phyloP scores from a whole-genome alignment of 2,797 vertebrate species.

The Pipistrellus pipistrellus region DNA sequence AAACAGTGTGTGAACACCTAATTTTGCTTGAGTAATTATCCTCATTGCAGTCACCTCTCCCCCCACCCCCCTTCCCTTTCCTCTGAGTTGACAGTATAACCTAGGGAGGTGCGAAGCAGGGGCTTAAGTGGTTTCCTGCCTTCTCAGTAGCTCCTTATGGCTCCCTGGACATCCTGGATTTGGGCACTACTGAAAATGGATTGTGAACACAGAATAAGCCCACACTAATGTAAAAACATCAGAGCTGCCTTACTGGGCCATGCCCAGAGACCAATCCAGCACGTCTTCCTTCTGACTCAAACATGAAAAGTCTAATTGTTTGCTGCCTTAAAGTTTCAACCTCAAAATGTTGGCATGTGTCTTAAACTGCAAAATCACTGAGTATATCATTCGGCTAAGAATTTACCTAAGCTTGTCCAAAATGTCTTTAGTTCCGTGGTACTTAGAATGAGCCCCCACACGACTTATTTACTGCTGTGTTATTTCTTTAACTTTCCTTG shows the following conservation, averaged over 20 bases:
- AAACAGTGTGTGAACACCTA: not conserved
- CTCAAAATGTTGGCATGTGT: not conserved
- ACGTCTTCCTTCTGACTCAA: not conserved
- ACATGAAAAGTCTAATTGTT: not conserved
- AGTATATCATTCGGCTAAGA: not conserved
- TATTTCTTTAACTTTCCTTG: not conserved
- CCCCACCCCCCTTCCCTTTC: not conserved
- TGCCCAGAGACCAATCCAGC: not conserved
- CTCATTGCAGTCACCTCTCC: not conserved
- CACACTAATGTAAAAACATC: not conserved
- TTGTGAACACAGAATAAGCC: not conserved
- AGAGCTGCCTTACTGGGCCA: not conserved
- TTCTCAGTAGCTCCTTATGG: not conserved
- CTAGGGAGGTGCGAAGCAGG: fast-evolving
- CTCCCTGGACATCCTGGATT: not conserved
- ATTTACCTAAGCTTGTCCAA: not conserved
- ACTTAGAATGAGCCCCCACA: not conserved
- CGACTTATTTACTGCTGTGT: not conserved
- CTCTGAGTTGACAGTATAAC: not conserved
- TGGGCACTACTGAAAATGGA: not conserved
- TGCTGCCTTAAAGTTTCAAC: not conserved
- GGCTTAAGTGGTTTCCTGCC: no score
- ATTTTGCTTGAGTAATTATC: not conserved
- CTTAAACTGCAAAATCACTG: slow-evolving; percentile 27
- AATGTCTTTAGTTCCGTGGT: slow-evolving; percentile 19